phyloP scores from a whole-genome alignment of 2,113 vertebrate species.

The Bambusicola thoracicus region DNA sequence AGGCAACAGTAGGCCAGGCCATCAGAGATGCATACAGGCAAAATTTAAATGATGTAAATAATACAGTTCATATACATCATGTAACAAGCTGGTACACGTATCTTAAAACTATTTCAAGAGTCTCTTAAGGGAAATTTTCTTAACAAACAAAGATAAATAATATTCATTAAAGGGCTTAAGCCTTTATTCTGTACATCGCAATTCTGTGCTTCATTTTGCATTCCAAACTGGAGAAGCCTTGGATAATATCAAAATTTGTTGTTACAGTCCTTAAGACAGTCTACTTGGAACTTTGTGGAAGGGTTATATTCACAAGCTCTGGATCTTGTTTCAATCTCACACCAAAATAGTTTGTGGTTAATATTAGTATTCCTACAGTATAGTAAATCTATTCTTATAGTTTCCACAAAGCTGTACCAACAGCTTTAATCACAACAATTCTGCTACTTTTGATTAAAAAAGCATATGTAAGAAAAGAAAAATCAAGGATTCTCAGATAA shows the following conservation, averaged over 20 bases:
- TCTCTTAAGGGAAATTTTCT: not conserved
- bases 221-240: not conserved
- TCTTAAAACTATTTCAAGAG: not conserved
- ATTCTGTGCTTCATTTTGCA: not conserved
- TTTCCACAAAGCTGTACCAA: not conserved
- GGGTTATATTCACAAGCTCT: not conserved
- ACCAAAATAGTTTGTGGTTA: not conserved
- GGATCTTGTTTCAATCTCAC: not conserved
- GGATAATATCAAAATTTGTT: not conserved
- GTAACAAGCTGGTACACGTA: not conserved
- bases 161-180: not conserved
- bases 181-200: not conserved
- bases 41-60: not conserved
- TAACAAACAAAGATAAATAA: not conserved
- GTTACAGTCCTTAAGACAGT: not conserved
- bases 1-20: not conserved
- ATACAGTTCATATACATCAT: not conserved
- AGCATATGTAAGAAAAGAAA: not conserved
- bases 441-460: not conserved
- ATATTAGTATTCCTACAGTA: not conserved
- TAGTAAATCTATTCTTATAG: not conserved
- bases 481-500: not conserved
- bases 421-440: not conserved
- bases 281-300: not conserved
- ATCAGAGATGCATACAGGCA: not conserved